Conservation (phyloP, 1,140 invertebrate species). For the Drosophila sucinea region DNA sequence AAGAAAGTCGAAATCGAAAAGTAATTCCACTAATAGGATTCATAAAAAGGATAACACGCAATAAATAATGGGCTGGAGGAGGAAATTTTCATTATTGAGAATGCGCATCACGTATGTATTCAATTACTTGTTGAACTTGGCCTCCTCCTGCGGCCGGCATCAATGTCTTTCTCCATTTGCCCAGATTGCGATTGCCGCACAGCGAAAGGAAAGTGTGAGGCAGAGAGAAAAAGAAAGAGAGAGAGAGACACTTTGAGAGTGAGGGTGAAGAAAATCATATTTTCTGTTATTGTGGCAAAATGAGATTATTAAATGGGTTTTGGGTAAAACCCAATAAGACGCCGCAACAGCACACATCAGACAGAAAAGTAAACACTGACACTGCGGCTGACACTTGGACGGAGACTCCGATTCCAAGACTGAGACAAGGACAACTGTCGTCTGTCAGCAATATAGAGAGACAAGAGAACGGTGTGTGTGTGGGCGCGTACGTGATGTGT, state of each 20-base stretch:
- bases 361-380: constrained; percentile 69
- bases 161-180: constrained; percentile 16
- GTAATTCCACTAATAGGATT: constrained; percentile 81
- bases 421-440: constrained; percentile 54
- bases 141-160: constrained; percentile 11
- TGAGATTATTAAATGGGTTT: constrained; percentile 83
- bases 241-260: not conserved
- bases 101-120: constrained; percentile 74
- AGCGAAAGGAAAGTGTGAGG: not conserved
- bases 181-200: constrained; percentile 52
- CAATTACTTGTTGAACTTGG: constrained; percentile 79
- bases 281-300: constrained; percentile 82
- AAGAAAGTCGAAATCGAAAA: constrained; percentile 41
- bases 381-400: constrained; percentile 27
- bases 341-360: constrained; percentile 50
- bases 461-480: constrained; percentile 8
- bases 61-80: constrained; percentile 69
- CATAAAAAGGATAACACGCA: constrained; percentile 79
- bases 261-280: constrained; percentile 69
- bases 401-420: not conserved
- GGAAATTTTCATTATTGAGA: constrained; percentile 61
- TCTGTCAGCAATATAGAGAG: constrained; percentile 1
- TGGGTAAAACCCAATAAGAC: constrained; percentile 76
- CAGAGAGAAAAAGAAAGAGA: not conserved
- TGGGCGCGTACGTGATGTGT: constrained; percentile 69